Evolutionary conservation across 2,113 vertebrate genomes (phyloP).

Genomic region (Porphyrio hochstetteri): DNA sequence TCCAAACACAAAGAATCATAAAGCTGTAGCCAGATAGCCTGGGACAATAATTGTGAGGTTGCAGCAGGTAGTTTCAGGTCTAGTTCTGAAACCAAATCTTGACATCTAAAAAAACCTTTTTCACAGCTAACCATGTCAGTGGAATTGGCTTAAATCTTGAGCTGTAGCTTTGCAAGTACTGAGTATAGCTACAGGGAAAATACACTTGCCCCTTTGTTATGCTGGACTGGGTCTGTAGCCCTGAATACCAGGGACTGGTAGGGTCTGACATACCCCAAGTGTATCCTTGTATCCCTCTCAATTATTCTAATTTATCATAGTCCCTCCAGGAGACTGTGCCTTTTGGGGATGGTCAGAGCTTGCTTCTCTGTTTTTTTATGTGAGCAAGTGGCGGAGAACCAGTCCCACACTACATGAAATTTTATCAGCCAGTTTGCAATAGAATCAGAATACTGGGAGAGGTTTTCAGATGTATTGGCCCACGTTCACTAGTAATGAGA

Average conservation of each 20-base stretch:
- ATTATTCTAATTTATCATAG: background rate
- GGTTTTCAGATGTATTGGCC: background rate
- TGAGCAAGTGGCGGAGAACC: background rate
- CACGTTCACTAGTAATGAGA: background rate
- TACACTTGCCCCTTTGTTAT: background rate
- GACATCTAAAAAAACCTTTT: background rate
- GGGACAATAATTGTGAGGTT: background rate
- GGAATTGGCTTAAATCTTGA: background rate
- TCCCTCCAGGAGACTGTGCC: background rate
- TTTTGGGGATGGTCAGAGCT: background rate
- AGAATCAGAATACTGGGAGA: background rate
- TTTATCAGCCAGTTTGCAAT: background rate
- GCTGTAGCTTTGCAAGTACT: background rate
- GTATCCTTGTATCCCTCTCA: background rate
- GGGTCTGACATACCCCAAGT: background rate
- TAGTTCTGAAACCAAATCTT: background rate
- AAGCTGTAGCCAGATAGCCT: background rate
- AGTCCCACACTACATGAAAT: background rate
- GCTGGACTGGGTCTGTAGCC: background rate
- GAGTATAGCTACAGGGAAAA: background rate
- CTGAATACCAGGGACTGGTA: background rate
- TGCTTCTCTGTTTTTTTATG: background rate
- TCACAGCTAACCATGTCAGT: background rate
- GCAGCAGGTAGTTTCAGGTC: background rate
- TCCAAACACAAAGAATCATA: background rate